Percentiles rank a stretch among this genome's conserved stretches.
phyloP scores from a whole-genome alignment of 2,113 vertebrate genomes.

The Catharus bicknelli region DNA sequence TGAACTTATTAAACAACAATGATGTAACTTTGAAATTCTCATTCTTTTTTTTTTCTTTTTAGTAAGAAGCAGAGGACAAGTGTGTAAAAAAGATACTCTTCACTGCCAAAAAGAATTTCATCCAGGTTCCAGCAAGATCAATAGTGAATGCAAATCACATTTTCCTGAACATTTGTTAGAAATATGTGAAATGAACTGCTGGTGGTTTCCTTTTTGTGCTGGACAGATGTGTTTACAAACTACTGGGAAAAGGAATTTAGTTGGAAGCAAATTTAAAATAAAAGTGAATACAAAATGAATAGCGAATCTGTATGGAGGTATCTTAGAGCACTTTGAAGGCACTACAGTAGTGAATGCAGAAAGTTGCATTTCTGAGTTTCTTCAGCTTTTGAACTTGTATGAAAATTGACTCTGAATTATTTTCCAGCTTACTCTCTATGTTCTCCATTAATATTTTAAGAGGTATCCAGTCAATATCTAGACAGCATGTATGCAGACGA shows the following conservation, averaged over 20 bases:
- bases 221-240: not conserved
- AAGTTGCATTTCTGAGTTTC: not conserved
- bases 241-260: not conserved
- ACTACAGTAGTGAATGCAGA: not conserved
- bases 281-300: not conserved
- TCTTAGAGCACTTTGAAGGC: not conserved
- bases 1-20: not conserved
- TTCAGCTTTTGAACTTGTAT: not conserved
- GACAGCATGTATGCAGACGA: not conserved
- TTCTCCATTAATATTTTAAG: not conserved
- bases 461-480: not conserved
- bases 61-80: not conserved
- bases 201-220: not conserved
- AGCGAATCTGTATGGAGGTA: rapidly evolving
- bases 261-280: not conserved
- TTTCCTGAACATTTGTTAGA: not conserved
- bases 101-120: not conserved
- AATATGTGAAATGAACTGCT: not conserved
- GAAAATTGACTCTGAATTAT: not conserved
- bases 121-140: not conserved
- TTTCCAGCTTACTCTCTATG: not conserved
- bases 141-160: not conserved
- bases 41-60: not conserved
- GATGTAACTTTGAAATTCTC: not conserved
- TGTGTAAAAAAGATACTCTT: not conserved